These are phyloP conservation scores for Wasmannia auropunctata DNA, from an alignment of 1,140 invertebrate genomes.

Conservation along the genomic window DNA sequence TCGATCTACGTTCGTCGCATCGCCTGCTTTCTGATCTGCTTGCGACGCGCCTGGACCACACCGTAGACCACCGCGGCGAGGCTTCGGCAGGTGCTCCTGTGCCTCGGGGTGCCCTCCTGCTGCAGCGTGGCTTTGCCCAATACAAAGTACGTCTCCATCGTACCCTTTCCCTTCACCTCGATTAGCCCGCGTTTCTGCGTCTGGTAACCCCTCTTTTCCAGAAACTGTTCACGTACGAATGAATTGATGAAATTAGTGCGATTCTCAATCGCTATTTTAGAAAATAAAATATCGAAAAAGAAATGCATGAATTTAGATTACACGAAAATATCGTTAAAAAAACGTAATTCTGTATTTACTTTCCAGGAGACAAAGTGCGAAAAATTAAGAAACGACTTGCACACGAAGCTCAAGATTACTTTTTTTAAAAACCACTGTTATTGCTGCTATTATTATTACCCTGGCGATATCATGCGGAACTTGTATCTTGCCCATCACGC, in stretches of 20 bases:
- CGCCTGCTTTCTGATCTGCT: conserved; percentile 82
- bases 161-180: conserved; percentile 97
- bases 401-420: background rate
- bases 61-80: conserved; percentile 95
- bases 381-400: background rate
- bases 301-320: background rate
- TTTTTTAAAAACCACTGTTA: background rate
- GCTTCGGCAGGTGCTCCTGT: conserved; percentile 91
- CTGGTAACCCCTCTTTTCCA: conserved; percentile 90
- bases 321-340: background rate
- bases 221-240: conserved; percentile 85
- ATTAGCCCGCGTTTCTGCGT: conserved; percentile 92
- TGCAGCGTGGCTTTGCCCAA: conserved; percentile 86
- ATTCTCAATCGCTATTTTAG: background rate
- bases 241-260: background rate
- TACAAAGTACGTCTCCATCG: conserved; percentile 97
- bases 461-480: conserved; percentile 94
- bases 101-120: conserved; percentile 85
- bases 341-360: background rate
- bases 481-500: conserved; percentile 94
- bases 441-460: conserved; percentile 81
- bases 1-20: conserved; percentile 74
- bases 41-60: conserved; percentile 90
- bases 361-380: background rate
- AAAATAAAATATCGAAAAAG: background rate